Percentiles rank a stretch among this genome's conserved stretches.
Evolutionary conservation across 2,888 invertebrate genomes (phyloP).

Genomic region (Andrena trimmerana): DNA sequence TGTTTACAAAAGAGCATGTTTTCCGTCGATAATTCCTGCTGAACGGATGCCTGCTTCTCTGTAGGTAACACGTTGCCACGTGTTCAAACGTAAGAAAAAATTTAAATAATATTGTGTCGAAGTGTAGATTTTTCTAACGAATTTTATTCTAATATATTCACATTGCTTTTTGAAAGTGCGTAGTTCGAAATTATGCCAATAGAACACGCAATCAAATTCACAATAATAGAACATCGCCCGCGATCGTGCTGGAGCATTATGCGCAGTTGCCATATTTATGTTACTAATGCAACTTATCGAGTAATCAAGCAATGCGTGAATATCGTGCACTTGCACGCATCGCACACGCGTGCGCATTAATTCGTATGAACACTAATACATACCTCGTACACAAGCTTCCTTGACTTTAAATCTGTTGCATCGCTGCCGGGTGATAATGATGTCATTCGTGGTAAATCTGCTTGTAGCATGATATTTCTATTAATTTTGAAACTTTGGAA

Average conservation of each 20-base stretch:
- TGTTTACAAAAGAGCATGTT: not conserved
- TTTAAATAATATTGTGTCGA: not conserved
- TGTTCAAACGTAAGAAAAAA: not conserved
- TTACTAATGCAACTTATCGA: not conserved
- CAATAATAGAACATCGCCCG: constrained; percentile 63
- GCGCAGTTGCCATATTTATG: constrained; percentile 68
- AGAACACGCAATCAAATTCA: constrained; percentile 19
- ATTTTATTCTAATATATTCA: too few relatives aligned
- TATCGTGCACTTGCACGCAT: not conserved
- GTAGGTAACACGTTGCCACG: not conserved
- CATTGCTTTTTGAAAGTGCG: not conserved
- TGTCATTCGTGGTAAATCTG: constrained; percentile 86
- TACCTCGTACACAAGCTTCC: constrained; percentile 70
- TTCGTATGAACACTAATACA: constrained; percentile 27
- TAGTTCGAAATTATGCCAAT: not conserved
- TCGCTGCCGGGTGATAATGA: constrained; percentile 85
- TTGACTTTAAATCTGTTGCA: constrained; percentile 55
- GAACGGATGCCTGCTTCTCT: not conserved
- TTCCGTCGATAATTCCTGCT: constrained; percentile 15
- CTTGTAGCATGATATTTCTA: constrained; percentile 77
- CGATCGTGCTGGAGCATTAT: constrained; percentile 51
- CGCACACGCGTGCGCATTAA: not conserved
- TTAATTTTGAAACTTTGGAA: not conserved
- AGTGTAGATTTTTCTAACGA: not conserved
- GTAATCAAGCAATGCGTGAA: constrained; percentile 15